Base-by-base conservation (phyloP, 2,888 invertebrate species). In the Drosophila infuscata region DNA sequence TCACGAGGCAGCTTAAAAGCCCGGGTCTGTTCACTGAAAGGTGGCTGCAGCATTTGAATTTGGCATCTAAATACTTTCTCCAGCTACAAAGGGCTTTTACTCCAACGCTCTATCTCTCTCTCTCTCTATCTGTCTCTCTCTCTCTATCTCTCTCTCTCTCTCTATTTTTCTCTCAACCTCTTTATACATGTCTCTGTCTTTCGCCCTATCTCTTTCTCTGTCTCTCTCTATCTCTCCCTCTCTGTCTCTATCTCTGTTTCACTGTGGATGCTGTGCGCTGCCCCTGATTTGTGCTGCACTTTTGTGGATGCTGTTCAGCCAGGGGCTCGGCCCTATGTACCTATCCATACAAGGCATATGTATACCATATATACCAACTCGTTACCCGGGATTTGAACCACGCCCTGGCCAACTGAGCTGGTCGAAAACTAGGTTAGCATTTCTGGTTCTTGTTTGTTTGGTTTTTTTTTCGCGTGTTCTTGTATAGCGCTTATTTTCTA, bases 351-450 rank as follows among this genome's bases (percentile, higher is more conserved):
- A 46, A 11, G 17, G n/a, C 36, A 38, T 63, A 60, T 52, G 49
- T 65, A 68, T 65, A 65, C 51, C 43, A 61, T 49, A 69, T 54
- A 59, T 48, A 68, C 48, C 60, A 67, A 77, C 57, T 70, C 88
- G 69, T 86, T 87, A 90, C 90, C 86, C 89, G 86, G 86, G 86
- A 90, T 87, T 89, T 79, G 82, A 87, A 87, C 87, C 87, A 87
- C 87, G 87, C 87, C 87, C 87, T 87, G 87, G 70, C 88, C 83
- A 85, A 87, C 72, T 68, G 70, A 74, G 81, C 81, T 77, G 78
- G 53, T 74, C 76, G 61, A 85, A 85, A 85, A 88, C 88, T 85
- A 85, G 85, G 85, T 89, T 85, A 85, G 71, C 81, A 67, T 58
- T 71, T 52, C 38, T 53, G 51, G 33, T 46, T 36, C 32, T 32